Conservation (phyloP, 2,888 invertebrate genomes). For the Atethmia centrago region DNA sequence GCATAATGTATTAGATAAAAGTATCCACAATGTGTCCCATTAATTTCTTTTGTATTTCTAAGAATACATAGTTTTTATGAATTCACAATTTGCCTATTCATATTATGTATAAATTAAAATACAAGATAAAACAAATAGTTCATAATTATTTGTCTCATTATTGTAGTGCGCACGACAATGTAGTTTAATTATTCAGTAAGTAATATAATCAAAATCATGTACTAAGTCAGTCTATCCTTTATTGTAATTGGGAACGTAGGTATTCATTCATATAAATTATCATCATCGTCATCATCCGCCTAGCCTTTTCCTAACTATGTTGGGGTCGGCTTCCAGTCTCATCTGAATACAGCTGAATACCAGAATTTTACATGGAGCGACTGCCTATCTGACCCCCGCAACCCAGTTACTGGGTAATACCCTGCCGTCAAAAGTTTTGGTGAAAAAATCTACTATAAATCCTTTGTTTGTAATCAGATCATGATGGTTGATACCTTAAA, state of each 20-base stretch:
- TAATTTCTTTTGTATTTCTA: constrained; percentile 82
- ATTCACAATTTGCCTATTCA: constrained; percentile 89
- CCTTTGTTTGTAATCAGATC: no score
- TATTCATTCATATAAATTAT: neutral
- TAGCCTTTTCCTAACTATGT: no score
- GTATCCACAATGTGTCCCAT: constrained; percentile 79
- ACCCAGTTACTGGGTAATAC: no score
- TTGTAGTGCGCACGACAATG: constrained; percentile 62
- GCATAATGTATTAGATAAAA: constrained; percentile 80
- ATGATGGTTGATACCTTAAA: no score
- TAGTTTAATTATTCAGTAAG: constrained; percentile 40
- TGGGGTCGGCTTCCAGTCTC: no score
- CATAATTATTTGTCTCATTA: constrained; percentile 79
- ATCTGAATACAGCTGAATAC: no score
- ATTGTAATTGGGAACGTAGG: constrained; percentile 14
- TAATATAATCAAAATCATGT: constrained; percentile 46
- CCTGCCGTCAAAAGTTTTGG: no score
- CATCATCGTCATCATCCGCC: no score
- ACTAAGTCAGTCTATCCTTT: constrained; percentile 20
- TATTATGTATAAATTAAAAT: constrained; percentile 87
- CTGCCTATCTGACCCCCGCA: no score
- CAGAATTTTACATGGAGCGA: no score
- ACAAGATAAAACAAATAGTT: constrained; percentile 84
- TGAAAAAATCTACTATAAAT: no score
- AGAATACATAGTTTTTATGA: constrained; percentile 87